Evolutionary conservation across 2,888 invertebrate genomes (phyloP), one percentile per base, ranked within the genome.

Genomic region (Pardosa pseudoannulata): DNA sequence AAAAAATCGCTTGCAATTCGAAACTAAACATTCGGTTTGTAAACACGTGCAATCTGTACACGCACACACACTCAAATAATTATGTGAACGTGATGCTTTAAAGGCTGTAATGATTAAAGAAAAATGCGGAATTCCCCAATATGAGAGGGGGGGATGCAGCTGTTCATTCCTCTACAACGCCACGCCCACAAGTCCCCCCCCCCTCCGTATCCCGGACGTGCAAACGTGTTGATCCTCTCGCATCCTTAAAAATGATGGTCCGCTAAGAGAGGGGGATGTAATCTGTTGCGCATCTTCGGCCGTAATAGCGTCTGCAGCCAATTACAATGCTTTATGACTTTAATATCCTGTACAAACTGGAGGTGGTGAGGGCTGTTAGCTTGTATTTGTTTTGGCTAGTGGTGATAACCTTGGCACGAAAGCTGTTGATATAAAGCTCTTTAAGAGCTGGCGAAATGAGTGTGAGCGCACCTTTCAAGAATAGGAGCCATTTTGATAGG

Each of bases 251-350:
- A 46, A 3, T 56, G 56, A 56, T 56, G 56, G 56, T 23, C 56
- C 23, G 56, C 56, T 56, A 56, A 56, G 23, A 56, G 56, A 23
- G 56, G 23, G 23, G 56, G 56, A 56, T 16, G 56, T 56, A 56
- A n/a, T 56, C 56, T 23, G 5, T 6, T 23, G 3, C 56, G 56
- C 56, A 56, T 56, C 56, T 56, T 11, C 56, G 23, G 16, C 56
- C 65, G 68, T 81, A 81, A 81, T 81, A 68, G 81, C 67, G 50
- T 70, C 80, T 74, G 68, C 39, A 79, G 36, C 78, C 83, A 85
- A 85, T 85, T 85, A 85, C 83, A 67, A 78, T 85, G 83, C 72
- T 85, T 85, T 85, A 85, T 79, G 78, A 68, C 83, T 85, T 73
- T 85, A 85, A 85, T 85, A 79, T 85, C 73, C 83, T 79, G 78